Base-by-base conservation (phyloP, 1,140 invertebrate species). In the Lanistes nyassanus region DNA sequence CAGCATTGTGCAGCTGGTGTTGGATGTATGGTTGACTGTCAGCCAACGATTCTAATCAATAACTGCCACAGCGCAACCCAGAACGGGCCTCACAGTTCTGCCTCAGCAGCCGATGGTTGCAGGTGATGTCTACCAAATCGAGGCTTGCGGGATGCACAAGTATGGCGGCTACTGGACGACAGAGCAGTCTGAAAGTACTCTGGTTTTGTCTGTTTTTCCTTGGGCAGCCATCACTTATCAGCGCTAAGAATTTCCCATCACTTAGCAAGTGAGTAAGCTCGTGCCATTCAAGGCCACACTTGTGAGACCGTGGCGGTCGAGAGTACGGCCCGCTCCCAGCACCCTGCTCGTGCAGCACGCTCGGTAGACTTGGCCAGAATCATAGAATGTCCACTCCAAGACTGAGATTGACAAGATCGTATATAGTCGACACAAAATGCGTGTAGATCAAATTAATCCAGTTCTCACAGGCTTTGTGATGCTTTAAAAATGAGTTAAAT, bases 61-160 rank as follows among this genome's bases (percentile, higher is more conserved):
- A 6, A 6, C 42, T 47, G 42, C 9, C 42, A 47, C 42, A 47
- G 19, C 42, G 42, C 42, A 47, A 6, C 42, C 42, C 42, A 47
- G 42, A 47, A 47, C 42, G 42, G 42, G 42, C 42, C 42, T 47
- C 42, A 47, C 42, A 47, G 42, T 47, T 47, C 42, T 47, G 42
- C 42, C 19, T 6, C 42, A 47, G 42, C 42, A 47, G 42, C 42
- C 42, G 42, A 47, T 16, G 19, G 42, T 47, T 47, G 42, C 42
- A 60, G 69, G 56, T 72, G 69, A 72, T 72, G 69, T 42, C 26
- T 26, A 26, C 36, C 53, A 72, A 26, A 72, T 3, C 69, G 69
- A 72, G 69, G 69, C 69, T 72, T 39, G 2, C 34, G 60, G 60
- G 69, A 72, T 72, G 69, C 69, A 72, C 69, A 72, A 72, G 42